phyloP scores from a whole-genome alignment of 1,140 invertebrate species.

The Dinothrombium tinctorium region DNA sequence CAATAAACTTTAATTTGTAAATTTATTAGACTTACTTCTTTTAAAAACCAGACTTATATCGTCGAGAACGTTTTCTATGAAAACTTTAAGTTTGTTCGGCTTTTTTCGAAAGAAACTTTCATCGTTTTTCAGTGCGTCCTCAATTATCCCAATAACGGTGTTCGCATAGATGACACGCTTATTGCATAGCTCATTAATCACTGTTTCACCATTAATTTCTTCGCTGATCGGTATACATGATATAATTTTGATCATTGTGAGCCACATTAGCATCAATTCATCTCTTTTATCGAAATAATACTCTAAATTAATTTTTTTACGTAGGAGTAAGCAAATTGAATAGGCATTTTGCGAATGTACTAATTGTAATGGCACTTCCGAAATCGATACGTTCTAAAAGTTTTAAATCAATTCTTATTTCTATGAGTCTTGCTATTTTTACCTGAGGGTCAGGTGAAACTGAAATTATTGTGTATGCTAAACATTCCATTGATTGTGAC shows the following conservation, averaged over 20 bases:
- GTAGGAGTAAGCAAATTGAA: neutral
- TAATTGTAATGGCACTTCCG: neutral
- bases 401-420: neutral
- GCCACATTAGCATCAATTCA: neutral
- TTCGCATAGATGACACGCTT: neutral
- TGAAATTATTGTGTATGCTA: neutral
- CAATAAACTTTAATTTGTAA: neutral
- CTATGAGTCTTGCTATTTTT: neutral
- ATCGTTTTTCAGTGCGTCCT: neutral
- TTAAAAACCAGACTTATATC: neutral
- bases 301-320: neutral
- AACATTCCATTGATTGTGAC: slow-evolving; percentile 1
- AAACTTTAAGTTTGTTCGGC: neutral
- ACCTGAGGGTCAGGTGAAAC: neutral
- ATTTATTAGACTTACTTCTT: neutral
- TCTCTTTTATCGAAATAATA: neutral
- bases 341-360: neutral
- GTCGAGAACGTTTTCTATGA: neutral
- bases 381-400: no score
- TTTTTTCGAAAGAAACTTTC: neutral
- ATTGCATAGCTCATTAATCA: neutral
- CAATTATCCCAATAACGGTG: neutral
- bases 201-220: neutral
- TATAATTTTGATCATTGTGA: neutral
- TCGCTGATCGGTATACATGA: neutral